Evolutionary conservation across 2,888 invertebrate genomes (phyloP).

Genomic region (Eilema griseolum): DNA sequence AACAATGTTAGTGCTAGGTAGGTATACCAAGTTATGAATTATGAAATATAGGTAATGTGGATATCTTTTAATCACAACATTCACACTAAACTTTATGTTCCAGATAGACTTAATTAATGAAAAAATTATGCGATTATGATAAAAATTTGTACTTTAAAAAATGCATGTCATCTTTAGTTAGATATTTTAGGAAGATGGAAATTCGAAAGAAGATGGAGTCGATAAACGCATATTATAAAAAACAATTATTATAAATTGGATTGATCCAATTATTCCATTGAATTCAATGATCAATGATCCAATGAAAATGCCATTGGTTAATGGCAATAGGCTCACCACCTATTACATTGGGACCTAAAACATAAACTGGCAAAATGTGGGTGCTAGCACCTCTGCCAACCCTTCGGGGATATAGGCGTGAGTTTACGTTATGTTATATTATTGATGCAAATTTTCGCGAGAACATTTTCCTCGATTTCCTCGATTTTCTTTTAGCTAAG

Average conservation of each 20-base stretch:
- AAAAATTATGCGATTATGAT: neutral
- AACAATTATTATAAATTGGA: neutral
- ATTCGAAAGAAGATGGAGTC: too few species aligned
- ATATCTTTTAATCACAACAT: neutral
- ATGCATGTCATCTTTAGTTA: too few species aligned
- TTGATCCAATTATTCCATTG: neutral
- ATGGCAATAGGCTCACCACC: neutral
- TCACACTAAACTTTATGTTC: neutral
- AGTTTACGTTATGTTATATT: too few species aligned
- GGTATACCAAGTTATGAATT: neutral
- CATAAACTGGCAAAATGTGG: too few species aligned
- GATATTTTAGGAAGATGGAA: too few species aligned
- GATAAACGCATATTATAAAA: neutral
- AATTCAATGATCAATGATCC: too few species aligned
- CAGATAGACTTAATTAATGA: neutral
- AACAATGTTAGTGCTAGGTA: neutral
- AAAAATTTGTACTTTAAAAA: neutral
- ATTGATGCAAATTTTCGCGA: too few species aligned
- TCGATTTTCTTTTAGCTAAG: neutral
- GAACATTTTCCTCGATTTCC: too few species aligned
- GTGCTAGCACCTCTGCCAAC: too few species aligned
- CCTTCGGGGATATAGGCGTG: too few species aligned
- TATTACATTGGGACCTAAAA: too few species aligned
- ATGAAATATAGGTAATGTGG: neutral
- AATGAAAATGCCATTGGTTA: too few species aligned